Percentiles rank a stretch among this genome's conserved stretches.
phyloP scores from a whole-genome alignment of 2,888 invertebrate species.

The Punctoribates punctum region DNA sequence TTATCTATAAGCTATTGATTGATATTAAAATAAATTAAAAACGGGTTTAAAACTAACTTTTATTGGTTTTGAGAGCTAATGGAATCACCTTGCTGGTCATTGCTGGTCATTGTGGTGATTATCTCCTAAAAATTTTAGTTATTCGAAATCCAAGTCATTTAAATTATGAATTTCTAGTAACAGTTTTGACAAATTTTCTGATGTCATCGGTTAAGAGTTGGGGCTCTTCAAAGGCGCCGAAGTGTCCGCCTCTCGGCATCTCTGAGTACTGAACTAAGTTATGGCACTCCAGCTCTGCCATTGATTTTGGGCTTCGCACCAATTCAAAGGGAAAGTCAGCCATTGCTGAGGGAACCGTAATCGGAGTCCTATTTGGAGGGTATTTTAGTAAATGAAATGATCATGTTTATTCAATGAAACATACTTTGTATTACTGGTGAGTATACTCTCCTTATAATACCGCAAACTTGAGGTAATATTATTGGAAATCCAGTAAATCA shows the following conservation, averaged over 20 bases:
- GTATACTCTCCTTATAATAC: slow-evolving; percentile 64
- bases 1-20: too few species aligned
- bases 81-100: too few species aligned
- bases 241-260: slow-evolving; percentile 73
- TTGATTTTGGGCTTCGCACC: slow-evolving; percentile 59
- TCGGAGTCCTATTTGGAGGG: slow-evolving; percentile 60
- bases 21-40: too few species aligned
- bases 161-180: neutral
- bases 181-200: slow-evolving; percentile 55
- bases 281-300: slow-evolving; percentile 57
- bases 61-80: too few species aligned
- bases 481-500: slow-evolving; percentile 74
- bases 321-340: slow-evolving; percentile 71
- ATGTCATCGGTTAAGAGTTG: slow-evolving; percentile 67
- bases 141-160: too few species aligned
- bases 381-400: slow-evolving; percentile 22
- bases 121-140: too few species aligned
- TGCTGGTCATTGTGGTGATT: too few species aligned
- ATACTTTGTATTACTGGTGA: neutral
- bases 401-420: neutral
- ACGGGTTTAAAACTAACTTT: too few species aligned
- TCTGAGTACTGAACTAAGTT: slow-evolving; percentile 68
- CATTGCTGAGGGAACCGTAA: slow-evolving; percentile 68
- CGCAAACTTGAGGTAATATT: slow-evolving; percentile 71
- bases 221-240: slow-evolving; percentile 76